These are phyloP conservation scores for Hyperoplus lanceolatus DNA, from an alignment of 2,797 vertebrate species.

Conservation along the genomic window DNA sequence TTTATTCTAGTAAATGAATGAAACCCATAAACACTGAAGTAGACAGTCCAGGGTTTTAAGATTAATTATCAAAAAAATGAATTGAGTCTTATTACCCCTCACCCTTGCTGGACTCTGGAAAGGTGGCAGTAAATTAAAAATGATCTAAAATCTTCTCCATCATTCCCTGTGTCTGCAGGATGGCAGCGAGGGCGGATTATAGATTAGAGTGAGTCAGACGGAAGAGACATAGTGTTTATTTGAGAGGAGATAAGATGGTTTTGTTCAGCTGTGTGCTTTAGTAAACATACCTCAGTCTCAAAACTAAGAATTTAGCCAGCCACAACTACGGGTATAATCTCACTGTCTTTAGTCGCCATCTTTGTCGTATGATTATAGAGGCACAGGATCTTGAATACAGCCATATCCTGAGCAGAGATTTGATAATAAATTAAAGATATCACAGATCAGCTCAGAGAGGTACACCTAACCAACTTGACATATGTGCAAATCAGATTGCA, in stretches of 20 bases:
- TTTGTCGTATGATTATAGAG: slow-evolving; percentile 40
- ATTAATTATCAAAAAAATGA: slow-evolving; percentile 34
- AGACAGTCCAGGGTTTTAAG: slow-evolving; percentile 7
- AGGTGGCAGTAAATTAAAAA: slow-evolving; percentile 51
- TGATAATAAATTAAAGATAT: slow-evolving; percentile 17
- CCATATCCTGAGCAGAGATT: slow-evolving; percentile 17
- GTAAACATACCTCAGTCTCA: slow-evolving; percentile 44
- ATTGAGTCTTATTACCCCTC: slow-evolving; percentile 39
- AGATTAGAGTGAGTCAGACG: slow-evolving; percentile 50
- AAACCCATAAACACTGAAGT: slow-evolving; percentile 17
- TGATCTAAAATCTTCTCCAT: slow-evolving; percentile 45
- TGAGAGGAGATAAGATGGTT: slow-evolving; percentile 60
- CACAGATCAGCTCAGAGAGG: neutral
- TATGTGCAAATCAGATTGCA: neutral
- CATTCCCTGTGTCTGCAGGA: slow-evolving; percentile 37
- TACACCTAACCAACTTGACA: neutral
- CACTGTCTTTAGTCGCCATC: slow-evolving; percentile 38
- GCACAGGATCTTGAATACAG: slow-evolving; percentile 5
- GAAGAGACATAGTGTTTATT: slow-evolving; percentile 39
- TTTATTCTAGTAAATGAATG: slow-evolving; percentile 19
- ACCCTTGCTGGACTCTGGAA: slow-evolving; percentile 26
- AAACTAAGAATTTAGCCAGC: slow-evolving; percentile 46
- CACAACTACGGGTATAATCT: slow-evolving; percentile 10
- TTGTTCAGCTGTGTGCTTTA: slow-evolving; percentile 49
- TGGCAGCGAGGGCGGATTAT: slow-evolving; percentile 46